Base-by-base conservation (phyloP, 2,888 invertebrate genomes). In the Pachydiplax longipennis region DNA sequence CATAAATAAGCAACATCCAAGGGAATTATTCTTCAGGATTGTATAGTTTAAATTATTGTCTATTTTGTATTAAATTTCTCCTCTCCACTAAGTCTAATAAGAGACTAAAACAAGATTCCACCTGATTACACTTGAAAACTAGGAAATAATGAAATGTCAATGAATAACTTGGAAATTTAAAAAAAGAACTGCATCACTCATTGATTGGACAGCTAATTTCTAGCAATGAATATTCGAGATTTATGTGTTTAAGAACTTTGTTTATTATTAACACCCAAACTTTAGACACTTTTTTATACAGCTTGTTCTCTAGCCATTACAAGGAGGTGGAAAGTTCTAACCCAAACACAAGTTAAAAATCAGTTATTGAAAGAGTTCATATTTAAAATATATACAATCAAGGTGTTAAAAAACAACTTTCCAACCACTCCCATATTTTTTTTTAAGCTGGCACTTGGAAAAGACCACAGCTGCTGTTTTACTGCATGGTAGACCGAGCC, bases 331-430 rank as follows among this genome's bases (percentile, higher is more conserved):
- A 92, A 92, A 92, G 91, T 92, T 91, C 91, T 91, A 90, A 90
- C 81, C 90, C 82, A 90, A 91, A 91, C 91, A 91, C 87, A 91
- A 92, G 91, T 90, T 91, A 91, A 92, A 91, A 91, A 91, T 91
- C 91, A 92, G 90, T 91, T 91, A 91, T 91, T 91, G 91, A 91
- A 91, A 91, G 91, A 91, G 91, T 91, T 91, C 91, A 91, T 91
- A 92, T 92, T 92, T 92, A 92, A 92, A 92, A 92, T 92, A 92
- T 92, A 91, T 92, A 92, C 92, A 92, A 91, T 91, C 91, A 91
- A 91, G 91, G 90, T 91, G 91, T 91, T 92, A 91, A 91, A 91
- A 91, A 87, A 81, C 91, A 92, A 91, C 91, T 92, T 92, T 92
- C 92, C 92, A 91, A 91, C 91, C 92, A 91, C 87, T 87, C 87